Base-by-base conservation (phyloP, 2,113 vertebrate genomes). In the Formicarius rufipectus region DNA sequence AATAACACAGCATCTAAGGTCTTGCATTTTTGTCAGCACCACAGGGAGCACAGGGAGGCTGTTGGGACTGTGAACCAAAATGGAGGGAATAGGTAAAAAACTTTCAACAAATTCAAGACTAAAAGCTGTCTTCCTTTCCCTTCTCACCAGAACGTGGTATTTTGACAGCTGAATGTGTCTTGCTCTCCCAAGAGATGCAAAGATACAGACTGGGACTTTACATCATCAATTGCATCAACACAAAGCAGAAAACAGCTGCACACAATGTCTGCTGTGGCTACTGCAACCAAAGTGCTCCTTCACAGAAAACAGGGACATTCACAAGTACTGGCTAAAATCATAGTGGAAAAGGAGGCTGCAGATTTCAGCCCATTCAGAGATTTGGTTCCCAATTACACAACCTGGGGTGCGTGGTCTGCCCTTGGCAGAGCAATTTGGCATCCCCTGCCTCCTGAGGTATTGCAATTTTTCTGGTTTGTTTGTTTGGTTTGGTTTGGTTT, bases 111-210 rank as follows among this genome's bases (percentile, higher is more conserved):
- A 83, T 72, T 40, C 45, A 50, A 85, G 47, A 67, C 19, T 45
- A 63, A 67, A 42, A 23, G 30, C 19, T 76, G 50, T 59, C 60
- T 84, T 74, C 79, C 66, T 45, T 88, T 93, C 30, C 64, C 28
- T 89, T 89, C 56, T 40, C 73, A 85, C n/a, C 37, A 90, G 58
- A 92, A 87, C 0, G 5, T 76, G 53, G 1, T 82, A 92, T 96
- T 92, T 95, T 92, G 68, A 87, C 94, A 96, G 93, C 86, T 94
- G 92, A 96, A 72, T 73, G 56, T 66, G 50, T 68, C 80, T 95
- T 60, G 42, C 9, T 92, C 10, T 94, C 88, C 64, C 0, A 0
- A 92, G 90, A 64, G 76, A 84, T 71, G 37, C 55, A 84, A 68
- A 92, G 73, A 87, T 72, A 68, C 13, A 47, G 77, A 50, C 68